These are phyloP conservation scores for Cheilosia scutellata DNA, from an alignment of 2,888 invertebrate genomes.

Conservation along the genomic window DNA sequence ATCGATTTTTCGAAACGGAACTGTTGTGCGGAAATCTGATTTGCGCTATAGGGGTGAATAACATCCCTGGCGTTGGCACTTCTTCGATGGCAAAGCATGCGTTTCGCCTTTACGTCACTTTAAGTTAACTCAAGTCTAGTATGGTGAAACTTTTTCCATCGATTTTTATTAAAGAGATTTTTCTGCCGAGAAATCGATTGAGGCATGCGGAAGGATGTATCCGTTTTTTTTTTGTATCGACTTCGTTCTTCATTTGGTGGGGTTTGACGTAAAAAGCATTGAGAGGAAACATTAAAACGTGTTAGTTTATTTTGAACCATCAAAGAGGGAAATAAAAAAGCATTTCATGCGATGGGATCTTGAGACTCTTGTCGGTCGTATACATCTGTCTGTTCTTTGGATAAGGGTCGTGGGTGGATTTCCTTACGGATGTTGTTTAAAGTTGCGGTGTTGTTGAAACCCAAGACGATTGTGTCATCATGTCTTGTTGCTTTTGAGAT, in stretches of 20 bases:
- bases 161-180: constrained; percentile 48
- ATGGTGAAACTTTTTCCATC: constrained; percentile 27
- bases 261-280: background rate
- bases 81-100: constrained; percentile 28
- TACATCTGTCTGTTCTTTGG: too few relatives aligned
- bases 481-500: too few relatives aligned
- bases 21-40: constrained; percentile 55
- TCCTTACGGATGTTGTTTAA: too few relatives aligned
- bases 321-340: too few relatives aligned
- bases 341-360: too few relatives aligned
- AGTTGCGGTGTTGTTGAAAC: too few relatives aligned
- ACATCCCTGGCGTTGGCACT: constrained; percentile 37
- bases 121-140: constrained; percentile 22
- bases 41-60: constrained; percentile 47
- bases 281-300: background rate
- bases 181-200: constrained; percentile 49
- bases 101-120: constrained; percentile 11
- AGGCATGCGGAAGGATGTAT: constrained; percentile 52
- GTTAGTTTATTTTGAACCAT: too few relatives aligned
- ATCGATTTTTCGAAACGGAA: constrained; percentile 63
- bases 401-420: too few relatives aligned
- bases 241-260: background rate
- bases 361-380: too few relatives aligned
- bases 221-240: constrained; percentile 9
- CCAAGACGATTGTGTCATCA: too few relatives aligned